Percentiles rank a stretch among this genome's conserved stretches.
phyloP scores from a whole-genome alignment of 2,888 invertebrate species.

The Macaria liturata region DNA sequence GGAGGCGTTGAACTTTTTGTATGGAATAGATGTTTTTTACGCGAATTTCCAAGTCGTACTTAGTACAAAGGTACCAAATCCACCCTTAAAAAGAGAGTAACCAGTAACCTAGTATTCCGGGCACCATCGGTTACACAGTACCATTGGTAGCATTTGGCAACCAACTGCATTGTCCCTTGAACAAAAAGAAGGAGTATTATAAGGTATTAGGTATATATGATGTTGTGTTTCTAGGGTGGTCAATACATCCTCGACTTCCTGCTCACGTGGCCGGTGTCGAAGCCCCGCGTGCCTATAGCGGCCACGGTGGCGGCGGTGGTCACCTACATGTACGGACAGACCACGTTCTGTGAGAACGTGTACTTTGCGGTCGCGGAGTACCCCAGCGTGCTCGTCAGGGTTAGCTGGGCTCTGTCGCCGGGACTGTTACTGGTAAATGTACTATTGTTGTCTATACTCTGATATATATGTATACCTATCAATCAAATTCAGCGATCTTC shows the following conservation, averaged over 20 bases:
- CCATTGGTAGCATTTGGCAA: too few relatives aligned
- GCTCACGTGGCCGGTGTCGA: conserved; percentile 63
- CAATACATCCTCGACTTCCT: conserved; percentile 64
- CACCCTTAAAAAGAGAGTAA: too few relatives aligned
- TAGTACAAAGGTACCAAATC: too few relatives aligned
- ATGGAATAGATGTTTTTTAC: too few relatives aligned
- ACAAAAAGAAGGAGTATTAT: too few relatives aligned
- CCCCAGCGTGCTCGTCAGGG: conserved; percentile 62
- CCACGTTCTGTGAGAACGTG: conserved; percentile 69
- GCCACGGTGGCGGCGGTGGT: conserved; percentile 47
- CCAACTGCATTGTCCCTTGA: too few relatives aligned
- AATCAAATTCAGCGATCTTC: too few relatives aligned
- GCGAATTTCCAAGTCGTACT: too few relatives aligned
- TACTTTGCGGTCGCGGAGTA: conserved; percentile 70
- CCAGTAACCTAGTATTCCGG: too few relatives aligned
- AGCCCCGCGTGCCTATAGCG: conserved; percentile 55
- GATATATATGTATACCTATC: too few relatives aligned
- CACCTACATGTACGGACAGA: conserved; percentile 68
- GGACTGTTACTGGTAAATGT: conserved; percentile 51
- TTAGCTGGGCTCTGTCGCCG: conserved; percentile 70
- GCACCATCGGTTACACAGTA: too few relatives aligned
- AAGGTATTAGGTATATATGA: not conserved
- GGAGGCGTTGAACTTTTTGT: too few relatives aligned
- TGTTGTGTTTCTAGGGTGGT: conserved; percentile 55
- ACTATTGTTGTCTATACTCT: conserved; percentile 1